These are phyloP conservation scores for Probaryconus sp. DNA, from an alignment of 1,140 invertebrate genomes.

Conservation along the genomic window DNA sequence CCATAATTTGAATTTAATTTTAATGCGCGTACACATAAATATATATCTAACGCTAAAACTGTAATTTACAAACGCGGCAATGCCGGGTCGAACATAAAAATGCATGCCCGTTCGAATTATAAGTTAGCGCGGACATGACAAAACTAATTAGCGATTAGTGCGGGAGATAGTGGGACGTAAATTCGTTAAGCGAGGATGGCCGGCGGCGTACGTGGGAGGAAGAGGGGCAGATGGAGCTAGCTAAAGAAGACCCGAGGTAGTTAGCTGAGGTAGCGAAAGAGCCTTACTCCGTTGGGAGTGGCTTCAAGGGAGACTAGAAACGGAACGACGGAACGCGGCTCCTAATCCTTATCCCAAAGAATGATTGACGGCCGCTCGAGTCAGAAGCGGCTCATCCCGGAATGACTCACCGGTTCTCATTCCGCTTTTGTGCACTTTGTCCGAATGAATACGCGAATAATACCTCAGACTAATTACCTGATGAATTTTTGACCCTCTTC, in stretches of 20 bases:
- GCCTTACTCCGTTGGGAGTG: slow-evolving; percentile 27
- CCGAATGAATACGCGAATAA: slow-evolving; percentile 12
- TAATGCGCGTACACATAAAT: not conserved
- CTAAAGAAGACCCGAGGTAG: not conserved
- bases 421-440: not conserved
- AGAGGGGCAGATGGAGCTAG: slow-evolving; percentile 30
- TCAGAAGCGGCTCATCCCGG: slow-evolving; percentile 57
- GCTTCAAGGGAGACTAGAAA: slow-evolving; percentile 23
- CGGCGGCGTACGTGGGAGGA: slow-evolving; percentile 19
- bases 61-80: too few relatives aligned
- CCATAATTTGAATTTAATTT: not conserved
- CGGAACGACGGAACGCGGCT: slow-evolving; percentile 15
- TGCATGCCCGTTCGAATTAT: slow-evolving; percentile 22
- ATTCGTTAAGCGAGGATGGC: slow-evolving; percentile 29
- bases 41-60: slow-evolving; percentile 1
- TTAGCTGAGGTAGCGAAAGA: slow-evolving; percentile 34
- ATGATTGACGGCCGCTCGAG: slow-evolving; percentile 66
- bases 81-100: slow-evolving; percentile 3
- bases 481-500: too few relatives aligned
- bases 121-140: slow-evolving; percentile 29
- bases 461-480: slow-evolving; percentile 23
- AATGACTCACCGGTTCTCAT: slow-evolving; percentile 62
- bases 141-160: slow-evolving; percentile 51
- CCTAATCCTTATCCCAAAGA: slow-evolving; percentile 61
- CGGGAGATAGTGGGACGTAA: slow-evolving; percentile 36